Base-by-base conservation (phyloP, 2,797 vertebrate species). In the Siniperca obscura region DNA sequence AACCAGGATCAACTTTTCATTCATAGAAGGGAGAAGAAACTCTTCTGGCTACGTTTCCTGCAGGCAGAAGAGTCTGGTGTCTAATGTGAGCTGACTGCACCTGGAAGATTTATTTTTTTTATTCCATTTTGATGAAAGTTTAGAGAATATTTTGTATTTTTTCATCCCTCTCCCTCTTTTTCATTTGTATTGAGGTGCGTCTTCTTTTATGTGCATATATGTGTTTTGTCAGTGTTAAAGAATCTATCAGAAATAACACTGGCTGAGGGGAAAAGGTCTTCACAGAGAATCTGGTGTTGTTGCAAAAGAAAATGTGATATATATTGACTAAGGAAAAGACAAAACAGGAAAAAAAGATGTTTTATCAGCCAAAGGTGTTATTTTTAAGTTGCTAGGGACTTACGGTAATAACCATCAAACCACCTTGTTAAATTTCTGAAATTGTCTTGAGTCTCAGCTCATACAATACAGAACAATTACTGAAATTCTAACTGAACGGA, bases 101-200 rank as follows among this genome's bases (percentile, higher is more conserved):
- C 1, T 19, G 61, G 16, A 59, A 52, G 11, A 42, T 67, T 27
- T 19, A 1, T 40, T 40, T 9, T 40, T 66, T 62, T 56, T 55
- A 42, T 44, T 34, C 36, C 22, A 17, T 78, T 68, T 74, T 52
- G 68, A 65, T 65, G 16, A 60, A 74, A 70, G 56, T 40, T 70
- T 36, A 12, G 17, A 19, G 48, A 25, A 70, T 50, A 61, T 27
- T 42, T 44, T 6, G 7, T 57, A 2, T 70, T 36, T 55, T 25
- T 10, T 13, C 21, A n/a, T 13, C 5, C 53, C 21, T 30, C 7
- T 6, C 16, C 17, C 1, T 30, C 0, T 16, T 25, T 60, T 56
- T 5, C 44, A 17, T 55, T 48, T 14, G 12, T 38, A 3, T 70
- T 21, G 11, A 21, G 2, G n/a, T 55, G 36, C 40, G 19, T 61